Evolutionary conservation across 2,113 vertebrate species (phyloP), one percentile per base, ranked within the genome.

Genomic region (Malurus elegans): DNA sequence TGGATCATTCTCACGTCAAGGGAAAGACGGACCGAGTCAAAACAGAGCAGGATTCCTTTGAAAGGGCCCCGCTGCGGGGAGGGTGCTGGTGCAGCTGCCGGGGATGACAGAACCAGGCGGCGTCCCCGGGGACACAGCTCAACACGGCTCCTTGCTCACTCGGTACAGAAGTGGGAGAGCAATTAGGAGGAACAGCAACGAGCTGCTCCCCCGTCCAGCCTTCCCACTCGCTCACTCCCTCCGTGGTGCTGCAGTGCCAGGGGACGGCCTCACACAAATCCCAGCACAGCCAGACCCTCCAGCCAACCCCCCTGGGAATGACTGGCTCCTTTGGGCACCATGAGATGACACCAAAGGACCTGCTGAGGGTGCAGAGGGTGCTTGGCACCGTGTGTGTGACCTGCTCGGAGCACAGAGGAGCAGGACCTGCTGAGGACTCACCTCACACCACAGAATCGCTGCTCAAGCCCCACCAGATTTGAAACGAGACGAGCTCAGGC

Each of bases 81-180:
- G 70, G 48, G 64, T 44, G 58, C 84, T 5, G 1, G 36, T 4
- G 62, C 56, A 28, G 79, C 66, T 87, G 64, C 74, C 0, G 20
- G 75, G 51, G 85, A 78, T 89, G 89, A 91, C 79, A 79, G 85
- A 65, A 72, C 21, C 79, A 88, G 85, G 92, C 87, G 25, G 88
- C 1, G 6, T 95, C 90, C 95, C 90, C 66, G 26, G 96, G 88
- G 96, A 96, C 26, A 0, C 75, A 20, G 83, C 91, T 92, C 83
- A 36, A 92, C 67, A 9, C 87, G 92, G 92, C 88, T 96, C 82
- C 61, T 60, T 3, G 10, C 64, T 78, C 45, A 1, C 64, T 86
- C 7, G 4, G 90, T 90, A 88, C 96, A 94, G 69, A 76, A 90
- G 96, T 94, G 93, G 93, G 95, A 96, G 93, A 96, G 88, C 86